These are phyloP conservation scores for Pachliopta kotzebuea DNA, from an alignment of 2,888 invertebrate genomes.

Conservation along the genomic window DNA sequence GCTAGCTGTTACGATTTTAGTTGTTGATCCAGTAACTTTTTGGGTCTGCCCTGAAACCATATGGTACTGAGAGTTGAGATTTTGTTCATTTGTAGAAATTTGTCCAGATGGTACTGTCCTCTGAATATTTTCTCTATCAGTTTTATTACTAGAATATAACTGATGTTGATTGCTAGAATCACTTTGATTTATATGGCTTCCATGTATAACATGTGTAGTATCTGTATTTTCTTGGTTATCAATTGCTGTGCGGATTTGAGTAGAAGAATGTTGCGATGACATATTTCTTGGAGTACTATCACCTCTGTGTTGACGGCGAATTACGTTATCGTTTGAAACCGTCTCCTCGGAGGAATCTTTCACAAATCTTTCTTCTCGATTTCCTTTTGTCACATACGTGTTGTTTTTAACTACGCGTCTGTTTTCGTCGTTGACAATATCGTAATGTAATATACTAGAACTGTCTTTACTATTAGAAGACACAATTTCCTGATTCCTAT, in stretches of 20 bases:
- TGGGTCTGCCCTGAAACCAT: conserved; percentile 27
- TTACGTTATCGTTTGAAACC: conserved; percentile 30
- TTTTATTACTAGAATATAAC: conserved; percentile 6
- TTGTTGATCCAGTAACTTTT: conserved; percentile 28
- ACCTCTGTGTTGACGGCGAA: conserved; percentile 35
- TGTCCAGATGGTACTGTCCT: conserved; percentile 20
- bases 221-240: conserved; percentile 23
- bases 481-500: conserved; percentile 26
- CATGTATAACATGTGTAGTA: conserved; percentile 24
- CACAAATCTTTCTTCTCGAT: conserved; percentile 31
- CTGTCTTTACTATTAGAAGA: conserved; percentile 26
- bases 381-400: conserved; percentile 35
- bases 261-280: conserved; percentile 44
- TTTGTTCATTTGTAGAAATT: conserved; percentile 13
- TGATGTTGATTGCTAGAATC: conserved; percentile 25
- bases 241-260: conserved; percentile 13
- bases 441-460: conserved; percentile 27
- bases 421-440: conserved; percentile 25
- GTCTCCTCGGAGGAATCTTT: conserved; percentile 31
- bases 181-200: conserved; percentile 21
- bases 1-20: conserved; percentile 43
- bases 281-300: conserved; percentile 45
- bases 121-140: conserved; percentile 12
- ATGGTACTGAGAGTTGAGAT: conserved; percentile 35
- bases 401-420: conserved; percentile 33